phyloP scores from a whole-genome alignment of 2,113 vertebrate species.

The Callaeas wilsoni region DNA sequence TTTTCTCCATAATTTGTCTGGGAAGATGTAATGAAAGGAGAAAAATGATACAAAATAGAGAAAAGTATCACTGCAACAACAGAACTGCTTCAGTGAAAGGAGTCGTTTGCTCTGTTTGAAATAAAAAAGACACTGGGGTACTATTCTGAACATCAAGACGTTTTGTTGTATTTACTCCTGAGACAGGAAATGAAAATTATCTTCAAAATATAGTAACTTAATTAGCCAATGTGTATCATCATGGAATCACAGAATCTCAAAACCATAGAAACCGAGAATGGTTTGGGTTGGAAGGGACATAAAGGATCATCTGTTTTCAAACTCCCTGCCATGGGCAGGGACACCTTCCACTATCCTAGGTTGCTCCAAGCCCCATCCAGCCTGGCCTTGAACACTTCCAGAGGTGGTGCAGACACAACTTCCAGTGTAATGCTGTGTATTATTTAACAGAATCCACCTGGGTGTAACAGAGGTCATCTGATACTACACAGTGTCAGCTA shows the following conservation, averaged over 20 bases:
- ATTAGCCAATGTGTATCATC: not conserved
- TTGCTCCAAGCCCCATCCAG: not conserved
- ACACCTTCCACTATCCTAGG: accelerated
- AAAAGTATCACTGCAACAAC: not conserved
- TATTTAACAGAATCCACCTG: not conserved
- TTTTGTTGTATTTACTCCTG: not conserved
- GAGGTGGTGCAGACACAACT: not conserved
- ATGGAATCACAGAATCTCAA: not conserved
- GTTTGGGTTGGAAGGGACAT: not conserved
- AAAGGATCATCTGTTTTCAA: not conserved
- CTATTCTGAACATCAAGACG: not conserved
- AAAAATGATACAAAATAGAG: not conserved
- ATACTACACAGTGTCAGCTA: not conserved
- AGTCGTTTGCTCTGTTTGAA: not conserved
- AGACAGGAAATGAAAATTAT: not conserved
- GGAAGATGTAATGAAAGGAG: not conserved
- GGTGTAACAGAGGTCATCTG: not conserved
- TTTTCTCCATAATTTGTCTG: not conserved
- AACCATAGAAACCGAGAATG: not conserved
- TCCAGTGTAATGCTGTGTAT: not conserved
- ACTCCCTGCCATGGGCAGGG: too few relatives aligned
- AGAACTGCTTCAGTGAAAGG: not conserved
- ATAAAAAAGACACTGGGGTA: not conserved
- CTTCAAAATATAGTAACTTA: not conserved
- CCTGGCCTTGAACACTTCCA: not conserved